Evolutionary conservation across 2,888 invertebrate genomes (phyloP).

Genomic region (Drosophila percnosoma): DNA sequence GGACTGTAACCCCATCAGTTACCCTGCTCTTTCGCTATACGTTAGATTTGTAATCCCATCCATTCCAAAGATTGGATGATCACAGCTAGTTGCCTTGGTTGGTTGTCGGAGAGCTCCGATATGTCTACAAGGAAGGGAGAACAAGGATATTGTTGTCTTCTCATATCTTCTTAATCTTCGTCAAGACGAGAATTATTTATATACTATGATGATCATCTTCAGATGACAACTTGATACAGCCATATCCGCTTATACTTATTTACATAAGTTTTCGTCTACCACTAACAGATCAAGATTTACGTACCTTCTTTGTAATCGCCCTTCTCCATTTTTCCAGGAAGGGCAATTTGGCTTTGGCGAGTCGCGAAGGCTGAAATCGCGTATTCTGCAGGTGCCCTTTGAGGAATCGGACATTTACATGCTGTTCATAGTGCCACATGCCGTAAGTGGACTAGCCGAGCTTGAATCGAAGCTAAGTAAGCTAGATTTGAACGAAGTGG

Average conservation of each 20-base stretch:
- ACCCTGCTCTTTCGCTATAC: no score
- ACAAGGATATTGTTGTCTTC: neutral
- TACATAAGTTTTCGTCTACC: no score
- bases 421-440: constrained; percentile 90
- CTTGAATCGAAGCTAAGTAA: constrained; percentile 87
- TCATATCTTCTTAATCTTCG: neutral
- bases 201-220: no score
- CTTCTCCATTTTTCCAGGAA: constrained; percentile 63
- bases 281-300: neutral
- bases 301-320: no score
- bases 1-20: no score
- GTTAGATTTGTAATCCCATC: neutral
- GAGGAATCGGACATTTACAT: constrained; percentile 89
- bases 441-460: constrained; percentile 87
- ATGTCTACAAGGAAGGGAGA: neutral
- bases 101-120: neutral
- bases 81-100: neutral
- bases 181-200: no score
- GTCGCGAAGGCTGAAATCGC: constrained; percentile 85
- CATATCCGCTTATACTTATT: no score
- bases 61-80: neutral
- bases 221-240: no score
- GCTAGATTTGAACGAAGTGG: constrained; percentile 86
- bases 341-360: constrained; percentile 85
- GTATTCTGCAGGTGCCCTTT: constrained; percentile 90